These are phyloP conservation scores for Equus przewalskii DNA, from an alignment of 2,113 vertebrate genomes.

Conservation along the genomic window DNA sequence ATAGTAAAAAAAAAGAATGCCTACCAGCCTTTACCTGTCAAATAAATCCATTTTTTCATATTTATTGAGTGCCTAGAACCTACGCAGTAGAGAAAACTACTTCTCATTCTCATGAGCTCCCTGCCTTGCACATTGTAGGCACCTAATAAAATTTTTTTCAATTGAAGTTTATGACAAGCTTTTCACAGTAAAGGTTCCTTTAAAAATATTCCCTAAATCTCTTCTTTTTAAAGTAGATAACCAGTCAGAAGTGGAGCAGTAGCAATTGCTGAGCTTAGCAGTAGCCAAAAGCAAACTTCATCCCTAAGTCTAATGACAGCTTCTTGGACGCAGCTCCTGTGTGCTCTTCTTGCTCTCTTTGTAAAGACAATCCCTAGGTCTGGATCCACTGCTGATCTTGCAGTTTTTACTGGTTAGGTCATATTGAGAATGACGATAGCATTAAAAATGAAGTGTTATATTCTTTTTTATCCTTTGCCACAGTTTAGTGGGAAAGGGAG, in stretches of 20 bases:
- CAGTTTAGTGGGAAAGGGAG: neutral
- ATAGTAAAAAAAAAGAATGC: neutral
- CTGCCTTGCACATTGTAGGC: neutral
- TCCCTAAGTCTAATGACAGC: constrained; percentile 42
- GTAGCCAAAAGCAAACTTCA: constrained; percentile 52
- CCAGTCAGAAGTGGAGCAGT: constrained; percentile 48
- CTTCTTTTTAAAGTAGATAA: constrained; percentile 59
- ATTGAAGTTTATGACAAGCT: constrained; percentile 67
- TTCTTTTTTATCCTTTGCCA: constrained; percentile 35
- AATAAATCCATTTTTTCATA: constrained; percentile 45
- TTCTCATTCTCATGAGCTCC: constrained; percentile 37
- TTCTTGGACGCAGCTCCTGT: constrained; percentile 57
- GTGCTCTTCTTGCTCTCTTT: neutral
- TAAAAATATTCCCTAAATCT: constrained; percentile 50
- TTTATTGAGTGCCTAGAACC: constrained; percentile 55
- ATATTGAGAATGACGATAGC: constrained; percentile 60
- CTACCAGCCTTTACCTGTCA: neutral
- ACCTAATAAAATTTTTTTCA: constrained; percentile 63
- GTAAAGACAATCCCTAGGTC: constrained; percentile 68
- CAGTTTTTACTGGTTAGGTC: constrained; percentile 72
- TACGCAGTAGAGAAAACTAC: neutral
- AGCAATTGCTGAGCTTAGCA: constrained; percentile 50
- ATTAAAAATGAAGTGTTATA: constrained; percentile 56
- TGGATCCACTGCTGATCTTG: constrained; percentile 68
- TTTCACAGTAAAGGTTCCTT: constrained; percentile 59